Evolutionary conservation across 1,140 invertebrate genomes (phyloP).

Genomic region (Ostrea denselamellosa): DNA sequence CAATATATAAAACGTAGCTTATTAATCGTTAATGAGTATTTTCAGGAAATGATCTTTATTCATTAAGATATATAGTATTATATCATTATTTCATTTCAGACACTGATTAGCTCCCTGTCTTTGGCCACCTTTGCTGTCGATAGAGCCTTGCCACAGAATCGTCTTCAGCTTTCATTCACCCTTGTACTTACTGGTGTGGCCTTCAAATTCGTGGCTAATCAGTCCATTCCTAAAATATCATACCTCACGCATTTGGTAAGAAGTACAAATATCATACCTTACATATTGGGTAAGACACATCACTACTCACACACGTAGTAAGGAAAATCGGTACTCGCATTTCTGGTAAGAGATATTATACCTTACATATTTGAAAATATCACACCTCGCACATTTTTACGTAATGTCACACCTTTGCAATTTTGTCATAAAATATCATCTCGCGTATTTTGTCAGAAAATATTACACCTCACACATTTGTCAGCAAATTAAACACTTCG

Average conservation of each 20-base stretch:
- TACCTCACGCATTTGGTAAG: conserved; percentile 75
- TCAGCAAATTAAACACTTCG: no score
- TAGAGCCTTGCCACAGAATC: conserved; percentile 63
- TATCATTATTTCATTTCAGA: conserved; percentile 60
- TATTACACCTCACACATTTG: no score
- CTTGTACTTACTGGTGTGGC: conserved; percentile 71
- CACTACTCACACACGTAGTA: no score
- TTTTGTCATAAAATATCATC: no score
- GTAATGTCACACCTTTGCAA: no score
- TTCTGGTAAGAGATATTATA: no score
- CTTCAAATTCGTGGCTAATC: conserved; percentile 74
- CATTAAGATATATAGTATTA: no score
- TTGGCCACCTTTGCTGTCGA: conserved; percentile 73
- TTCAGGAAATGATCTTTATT: not conserved
- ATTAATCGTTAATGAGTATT: not conserved
- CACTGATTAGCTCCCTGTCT: conserved; percentile 69
- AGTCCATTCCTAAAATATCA: conserved; percentile 73
- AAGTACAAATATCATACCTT: not conserved
- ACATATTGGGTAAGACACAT: no score
- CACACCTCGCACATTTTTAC: no score
- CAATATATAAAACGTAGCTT: not conserved
- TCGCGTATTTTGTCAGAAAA: no score
- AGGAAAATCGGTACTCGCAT: no score
- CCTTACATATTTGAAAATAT: no score
- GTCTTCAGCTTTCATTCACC: conserved; percentile 74